Evolutionary conservation across 2,888 invertebrate genomes (phyloP), one percentile per base, ranked within the genome.

Genomic region (Dolomedes plantarius): DNA sequence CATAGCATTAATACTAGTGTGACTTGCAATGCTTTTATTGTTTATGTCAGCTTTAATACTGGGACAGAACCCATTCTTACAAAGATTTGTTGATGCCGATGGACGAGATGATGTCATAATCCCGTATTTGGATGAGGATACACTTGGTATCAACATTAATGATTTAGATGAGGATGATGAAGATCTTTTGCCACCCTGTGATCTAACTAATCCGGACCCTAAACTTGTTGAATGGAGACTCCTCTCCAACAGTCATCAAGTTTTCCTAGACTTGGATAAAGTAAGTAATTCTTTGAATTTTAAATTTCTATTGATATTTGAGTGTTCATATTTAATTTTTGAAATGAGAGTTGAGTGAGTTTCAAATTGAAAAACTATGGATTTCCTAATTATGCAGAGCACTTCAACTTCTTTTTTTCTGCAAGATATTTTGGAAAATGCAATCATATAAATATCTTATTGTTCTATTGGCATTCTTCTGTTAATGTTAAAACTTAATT

Each of bases 191-290:
- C 79, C 79, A 2, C 32, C 67, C 1, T 80, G 79, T 50, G 79
- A 80, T 29, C 19, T 72, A 16, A 72, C 73, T 6, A 41, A 72
- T n/a, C 28, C 72, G 11, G 79, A 80, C 65, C 72, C 79, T 0
- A 80, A 73, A 31, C 65, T 65, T 72, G 41, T 80, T 46, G 56
- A 80, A 27, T 80, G 79, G 79, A 65, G 79, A 50, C 50, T 80
- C 11, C 79, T 65, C 23, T 67, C 79, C 1, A 73, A 80, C 46
- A 80, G 79, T n/a, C 79, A 80, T n/a, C 46, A 71, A 19, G 39
- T 73, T 3, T 67, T 73, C 19, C 50, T 80, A 3, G 73, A 80
- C 50, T 46, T 23, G 9, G 79, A 80, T n/a, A 80, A 65, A 23
- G 79, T 80, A 65, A 80, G 73, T 73, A 19, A 7, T 13, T 62